Evolutionary conservation across 2,113 vertebrate species (phyloP), one percentile per base, ranked within the genome.

Genomic region (Capreolus pygargus): DNA sequence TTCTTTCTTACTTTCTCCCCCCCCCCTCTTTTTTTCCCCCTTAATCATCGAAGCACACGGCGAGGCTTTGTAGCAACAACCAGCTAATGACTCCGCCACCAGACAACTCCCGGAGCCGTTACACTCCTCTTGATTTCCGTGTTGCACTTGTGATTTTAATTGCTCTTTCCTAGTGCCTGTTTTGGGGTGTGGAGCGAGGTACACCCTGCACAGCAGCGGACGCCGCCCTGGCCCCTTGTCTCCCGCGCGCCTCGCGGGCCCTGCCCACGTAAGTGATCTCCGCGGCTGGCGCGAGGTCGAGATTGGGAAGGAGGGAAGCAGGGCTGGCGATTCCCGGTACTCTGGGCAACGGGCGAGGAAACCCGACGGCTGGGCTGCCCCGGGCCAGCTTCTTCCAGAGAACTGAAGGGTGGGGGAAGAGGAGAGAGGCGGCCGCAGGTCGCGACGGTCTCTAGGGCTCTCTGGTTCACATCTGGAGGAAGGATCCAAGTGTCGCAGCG

Each of bases 221-320:
- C 33, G 94, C 90, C 67, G 79, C 64, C 28, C 36, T 74, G 92
- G 94, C 91, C 90, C 54, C 84, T 45, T 96, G 82, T 98, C 92
- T 97, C 86, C 85, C 6, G 87, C 57, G 64, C 78, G 50, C 85
- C 89, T 91, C 36, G 79, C 33, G 92, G 97, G 97, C 97, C 74
- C 82, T 16, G 97, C 86, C 95, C 33, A 97, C 47, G 98, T 98
- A 98, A 99, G 98, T 98, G 97, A 98, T 93, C 95, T 3, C 58
- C 55, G 93, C 58, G 58, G 89, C 21, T 60, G 94, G 87, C 47
- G 25, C 45, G 45, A 61, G 94, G 88, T 93, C 36, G 90, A 74
- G 84, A 33, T 86, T 79, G 94, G 98, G 83, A 47, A 54, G 0
- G 15, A 89, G 78, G 60, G 78, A 97, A 64, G 89, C 43, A 47